These are phyloP conservation scores for Sarcophilus harrisii DNA, from an alignment of 2,797 vertebrate genomes.

Conservation along the genomic window DNA sequence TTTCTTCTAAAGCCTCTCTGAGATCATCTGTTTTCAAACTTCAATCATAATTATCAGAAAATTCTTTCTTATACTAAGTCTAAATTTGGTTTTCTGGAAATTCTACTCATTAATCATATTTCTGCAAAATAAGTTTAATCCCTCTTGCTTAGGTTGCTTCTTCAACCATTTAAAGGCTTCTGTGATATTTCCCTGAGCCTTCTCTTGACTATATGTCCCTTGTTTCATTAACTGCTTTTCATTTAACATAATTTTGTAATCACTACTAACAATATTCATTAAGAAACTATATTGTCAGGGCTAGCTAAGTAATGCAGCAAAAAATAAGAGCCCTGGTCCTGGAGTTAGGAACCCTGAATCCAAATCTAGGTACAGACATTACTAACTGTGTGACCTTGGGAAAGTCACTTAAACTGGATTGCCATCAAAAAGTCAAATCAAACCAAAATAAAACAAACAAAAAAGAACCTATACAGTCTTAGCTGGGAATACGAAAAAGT, in stretches of 20 bases:
- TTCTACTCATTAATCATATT: neutral
- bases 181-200: neutral
- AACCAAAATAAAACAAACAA: too few species aligned
- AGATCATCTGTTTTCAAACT: neutral
- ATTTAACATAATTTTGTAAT: neutral
- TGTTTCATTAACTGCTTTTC: neutral
- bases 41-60: neutral
- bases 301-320: neutral
- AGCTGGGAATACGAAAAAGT: neutral
- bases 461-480: neutral
- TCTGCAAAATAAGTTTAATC: neutral
- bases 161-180: neutral
- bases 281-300: neutral
- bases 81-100: neutral
- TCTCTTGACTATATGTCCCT: too few species aligned
- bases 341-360: too few species aligned
- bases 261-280: neutral
- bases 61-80: too few species aligned
- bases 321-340: too few species aligned
- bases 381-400: too few species aligned
- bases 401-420: too few species aligned
- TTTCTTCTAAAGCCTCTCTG: neutral
- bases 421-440: too few species aligned
- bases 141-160: neutral
- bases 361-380: too few species aligned